Conservation (phyloP, 2,888 invertebrate genomes). For the Xestia rhomboidea region DNA sequence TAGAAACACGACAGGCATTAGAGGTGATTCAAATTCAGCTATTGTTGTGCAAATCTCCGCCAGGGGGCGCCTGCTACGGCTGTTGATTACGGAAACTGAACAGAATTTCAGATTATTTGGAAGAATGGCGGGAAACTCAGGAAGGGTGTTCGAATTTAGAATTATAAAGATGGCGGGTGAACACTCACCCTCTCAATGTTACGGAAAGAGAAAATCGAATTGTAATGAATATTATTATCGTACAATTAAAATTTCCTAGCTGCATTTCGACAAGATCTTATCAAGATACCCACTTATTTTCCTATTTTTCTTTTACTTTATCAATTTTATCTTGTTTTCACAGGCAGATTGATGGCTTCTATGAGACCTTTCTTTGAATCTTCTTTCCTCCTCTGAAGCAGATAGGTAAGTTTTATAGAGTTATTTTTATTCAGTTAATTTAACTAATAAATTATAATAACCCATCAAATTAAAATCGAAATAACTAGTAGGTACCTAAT, state of each 20-base stretch:
- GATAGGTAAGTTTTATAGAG: not conserved
- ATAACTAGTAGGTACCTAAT: not conserved
- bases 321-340: not conserved
- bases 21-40: constrained; percentile 71
- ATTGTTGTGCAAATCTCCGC: constrained; percentile 75
- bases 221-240: constrained; percentile 26
- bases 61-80: constrained; percentile 59
- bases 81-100: constrained; percentile 59
- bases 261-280: not conserved
- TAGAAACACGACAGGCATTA: constrained; percentile 65
- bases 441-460: not conserved
- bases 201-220: constrained; percentile 33
- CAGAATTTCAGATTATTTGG: constrained; percentile 58
- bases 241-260: not conserved
- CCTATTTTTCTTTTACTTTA: not conserved
- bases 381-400: not conserved
- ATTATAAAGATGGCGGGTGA: constrained; percentile 32
- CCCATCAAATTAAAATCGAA: not conserved
- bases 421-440: not conserved
- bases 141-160: constrained; percentile 48
- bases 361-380: not conserved
- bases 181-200: too few species aligned
- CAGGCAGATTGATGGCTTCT: not conserved
- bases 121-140: constrained; percentile 46
- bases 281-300: not conserved